Evolutionary conservation across 2,113 vertebrate species (phyloP).

Genomic region (Rhagologus leucostigma): DNA sequence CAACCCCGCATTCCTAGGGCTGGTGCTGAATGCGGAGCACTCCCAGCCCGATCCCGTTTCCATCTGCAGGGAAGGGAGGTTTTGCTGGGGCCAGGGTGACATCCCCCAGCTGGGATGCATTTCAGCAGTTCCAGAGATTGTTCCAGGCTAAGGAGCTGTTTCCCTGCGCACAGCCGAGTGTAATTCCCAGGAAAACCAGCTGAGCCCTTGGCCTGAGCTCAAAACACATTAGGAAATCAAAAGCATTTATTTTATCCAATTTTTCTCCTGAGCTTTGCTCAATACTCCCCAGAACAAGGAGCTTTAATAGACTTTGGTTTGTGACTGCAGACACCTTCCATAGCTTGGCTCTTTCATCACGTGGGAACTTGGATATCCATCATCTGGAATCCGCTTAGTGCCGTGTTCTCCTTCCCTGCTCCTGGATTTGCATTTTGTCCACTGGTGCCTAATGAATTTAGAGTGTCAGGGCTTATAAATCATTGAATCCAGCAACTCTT

Average conservation of each 20-base stretch:
- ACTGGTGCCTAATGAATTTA: constrained; percentile 17
- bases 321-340: constrained; percentile 50
- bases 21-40: neutral
- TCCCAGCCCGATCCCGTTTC: neutral
- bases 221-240: constrained; percentile 69
- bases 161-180: constrained; percentile 51
- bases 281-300: constrained; percentile 29
- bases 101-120: constrained; percentile 55
- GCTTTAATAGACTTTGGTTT: constrained; percentile 47
- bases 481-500: neutral
- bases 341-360: constrained; percentile 42
- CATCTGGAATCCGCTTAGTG: constrained; percentile 5
- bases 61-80: neutral
- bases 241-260: constrained; percentile 72
- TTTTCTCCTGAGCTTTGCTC: constrained; percentile 60
- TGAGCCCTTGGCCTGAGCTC: constrained; percentile 63
- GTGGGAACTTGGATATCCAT: neutral
- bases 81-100: neutral
- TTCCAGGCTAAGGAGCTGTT: constrained; percentile 52
- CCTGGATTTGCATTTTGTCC: constrained; percentile 34
- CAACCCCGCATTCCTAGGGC: neutral
- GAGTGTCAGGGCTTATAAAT: constrained; percentile 14
- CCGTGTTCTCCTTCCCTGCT: neutral
- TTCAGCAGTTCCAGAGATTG: constrained; percentile 52
- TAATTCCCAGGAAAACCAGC: constrained; percentile 64